These are phyloP conservation scores for Bujurquina vittata DNA, from an alignment of 2,113 vertebrate species.

Conservation along the genomic window DNA sequence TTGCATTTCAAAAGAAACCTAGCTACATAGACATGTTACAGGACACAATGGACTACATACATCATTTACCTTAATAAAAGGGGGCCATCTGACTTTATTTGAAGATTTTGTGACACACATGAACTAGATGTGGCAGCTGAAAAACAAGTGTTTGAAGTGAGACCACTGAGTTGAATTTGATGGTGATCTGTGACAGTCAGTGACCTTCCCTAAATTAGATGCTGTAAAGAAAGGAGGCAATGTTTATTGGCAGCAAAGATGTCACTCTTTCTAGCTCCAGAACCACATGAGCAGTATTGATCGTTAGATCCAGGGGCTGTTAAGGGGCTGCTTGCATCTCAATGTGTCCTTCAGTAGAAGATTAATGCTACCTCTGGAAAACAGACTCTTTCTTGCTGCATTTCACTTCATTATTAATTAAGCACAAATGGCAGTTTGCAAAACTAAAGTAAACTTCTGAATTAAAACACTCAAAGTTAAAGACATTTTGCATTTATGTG, in stretches of 20 bases:
- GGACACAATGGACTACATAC: background rate
- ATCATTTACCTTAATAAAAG: background rate
- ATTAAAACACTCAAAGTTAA: background rate
- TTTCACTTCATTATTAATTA: conserved; percentile 54
- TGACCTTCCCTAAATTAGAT: conserved; percentile 50
- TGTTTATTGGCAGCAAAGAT: conserved; percentile 48
- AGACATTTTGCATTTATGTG: background rate
- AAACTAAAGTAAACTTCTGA: conserved; percentile 23
- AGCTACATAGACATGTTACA: background rate
- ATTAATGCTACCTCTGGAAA: conserved; percentile 55
- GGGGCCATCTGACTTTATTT: background rate
- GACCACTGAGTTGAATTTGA: conserved; percentile 8
- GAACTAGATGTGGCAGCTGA: background rate
- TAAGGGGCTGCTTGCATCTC: conserved; percentile 57
- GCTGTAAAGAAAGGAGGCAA: conserved; percentile 14
- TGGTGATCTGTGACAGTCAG: conserved; percentile 36
- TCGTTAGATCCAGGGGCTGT: conserved; percentile 54
- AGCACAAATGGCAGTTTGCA: conserved; percentile 17
- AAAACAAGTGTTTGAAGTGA: conserved; percentile 18
- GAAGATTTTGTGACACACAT: background rate
- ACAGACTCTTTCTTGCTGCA: conserved; percentile 8
- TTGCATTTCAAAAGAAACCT: background rate
- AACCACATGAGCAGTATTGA: conserved; percentile 64
- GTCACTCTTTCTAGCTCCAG: conserved; percentile 33
- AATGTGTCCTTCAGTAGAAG: conserved; percentile 59